Percentiles rank a stretch among this genome's conserved stretches.
Conservation (phyloP, 2,888 invertebrate species). For the Lepeophtheirus nordmannii region DNA sequence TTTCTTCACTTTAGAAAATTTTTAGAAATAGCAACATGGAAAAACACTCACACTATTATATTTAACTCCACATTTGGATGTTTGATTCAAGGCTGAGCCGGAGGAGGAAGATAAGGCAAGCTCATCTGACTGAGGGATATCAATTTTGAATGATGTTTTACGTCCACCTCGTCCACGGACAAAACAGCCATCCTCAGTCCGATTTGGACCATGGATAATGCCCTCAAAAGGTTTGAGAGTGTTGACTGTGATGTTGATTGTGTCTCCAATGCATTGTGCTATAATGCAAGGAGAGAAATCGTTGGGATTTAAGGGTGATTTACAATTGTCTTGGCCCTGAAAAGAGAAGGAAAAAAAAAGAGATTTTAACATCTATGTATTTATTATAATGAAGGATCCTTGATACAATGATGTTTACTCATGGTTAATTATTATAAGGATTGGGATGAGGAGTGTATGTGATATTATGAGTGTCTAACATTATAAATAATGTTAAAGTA, state of each 20-base stretch:
- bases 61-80: constrained; percentile 64
- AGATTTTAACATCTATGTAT: too few species aligned
- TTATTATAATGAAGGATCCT: too few species aligned
- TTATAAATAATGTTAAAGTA: too few species aligned
- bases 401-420: too few species aligned
- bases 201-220: constrained; percentile 69
- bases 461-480: too few species aligned
- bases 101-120: too few species aligned
- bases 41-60: neutral
- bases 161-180: constrained; percentile 61
- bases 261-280: constrained; percentile 70
- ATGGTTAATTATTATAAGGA: too few species aligned
- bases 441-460: too few species aligned
- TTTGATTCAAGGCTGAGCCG: constrained; percentile 34
- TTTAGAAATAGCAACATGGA: too few species aligned
- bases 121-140: constrained; percentile 54
- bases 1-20: neutral
- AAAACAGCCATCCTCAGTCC: constrained; percentile 60
- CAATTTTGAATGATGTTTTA: constrained; percentile 56
- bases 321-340: too few species aligned
- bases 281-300: constrained; percentile 63
- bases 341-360: too few species aligned
- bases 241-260: constrained; percentile 70
- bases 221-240: constrained; percentile 50
- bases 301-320: neutral